phyloP scores from a whole-genome alignment of 2,797 vertebrate genomes.

The Pachyuromys duprasi region DNA sequence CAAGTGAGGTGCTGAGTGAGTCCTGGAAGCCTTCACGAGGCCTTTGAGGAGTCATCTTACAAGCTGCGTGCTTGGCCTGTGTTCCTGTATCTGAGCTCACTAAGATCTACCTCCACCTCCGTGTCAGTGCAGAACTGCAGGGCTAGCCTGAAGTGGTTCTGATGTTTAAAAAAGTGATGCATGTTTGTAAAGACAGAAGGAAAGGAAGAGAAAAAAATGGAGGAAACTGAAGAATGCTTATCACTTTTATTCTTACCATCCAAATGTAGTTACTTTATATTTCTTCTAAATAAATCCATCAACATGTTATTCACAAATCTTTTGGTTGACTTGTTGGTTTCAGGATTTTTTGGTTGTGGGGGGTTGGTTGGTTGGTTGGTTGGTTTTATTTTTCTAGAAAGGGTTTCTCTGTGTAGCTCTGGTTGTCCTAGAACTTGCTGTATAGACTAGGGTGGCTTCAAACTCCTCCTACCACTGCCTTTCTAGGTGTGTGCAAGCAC shows the following conservation, averaged over 20 bases:
- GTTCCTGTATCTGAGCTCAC: neutral
- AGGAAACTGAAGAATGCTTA: neutral
- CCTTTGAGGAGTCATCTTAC: neutral
- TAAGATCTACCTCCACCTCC: neutral
- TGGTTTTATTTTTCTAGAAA: neutral
- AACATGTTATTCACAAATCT: neutral
- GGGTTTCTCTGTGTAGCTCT: neutral
- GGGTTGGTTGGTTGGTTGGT: neutral
- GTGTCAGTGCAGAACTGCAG: neutral
- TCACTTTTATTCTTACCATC: slow-evolving; percentile 17
- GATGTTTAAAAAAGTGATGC: neutral
- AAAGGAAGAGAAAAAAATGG: neutral
- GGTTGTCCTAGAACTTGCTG: neutral
- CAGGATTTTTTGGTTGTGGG: neutral
- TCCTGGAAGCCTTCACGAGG: neutral
- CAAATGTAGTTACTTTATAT: neutral
- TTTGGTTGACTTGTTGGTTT: neutral
- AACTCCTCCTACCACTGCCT: neutral
- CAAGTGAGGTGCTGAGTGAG: neutral
- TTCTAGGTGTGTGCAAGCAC: neutral
- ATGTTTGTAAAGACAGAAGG: slow-evolving; percentile 38
- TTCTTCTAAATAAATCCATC: neutral
- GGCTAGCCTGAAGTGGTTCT: neutral
- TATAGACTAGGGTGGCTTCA: neutral
- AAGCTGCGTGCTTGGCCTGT: neutral